Evolutionary conservation across 1,140 invertebrate species (phyloP).

Genomic region (Medauroidea extradentata): DNA sequence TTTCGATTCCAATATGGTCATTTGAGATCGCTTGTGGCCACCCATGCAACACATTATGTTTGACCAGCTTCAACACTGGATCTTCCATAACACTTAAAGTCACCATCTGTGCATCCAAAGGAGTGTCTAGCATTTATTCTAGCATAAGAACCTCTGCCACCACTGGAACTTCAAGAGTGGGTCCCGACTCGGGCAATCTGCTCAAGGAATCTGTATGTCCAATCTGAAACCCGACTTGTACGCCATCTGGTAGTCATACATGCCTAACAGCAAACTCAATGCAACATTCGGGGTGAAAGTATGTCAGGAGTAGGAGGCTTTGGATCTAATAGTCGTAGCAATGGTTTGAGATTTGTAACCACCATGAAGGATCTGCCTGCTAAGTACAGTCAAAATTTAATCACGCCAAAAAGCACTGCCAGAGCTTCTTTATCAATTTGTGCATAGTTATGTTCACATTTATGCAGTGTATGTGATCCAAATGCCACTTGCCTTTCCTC

Average conservation of each 20-base stretch:
- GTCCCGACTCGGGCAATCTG: background rate
- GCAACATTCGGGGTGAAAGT: too few species aligned
- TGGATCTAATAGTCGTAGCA: too few species aligned
- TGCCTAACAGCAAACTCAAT: background rate
- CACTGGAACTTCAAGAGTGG: background rate
- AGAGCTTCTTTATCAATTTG: constrained; percentile 7
- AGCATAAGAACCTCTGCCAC: background rate
- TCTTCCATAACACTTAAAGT: too few species aligned
- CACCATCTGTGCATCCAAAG: too few species aligned
- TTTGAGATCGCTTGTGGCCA: too few species aligned
- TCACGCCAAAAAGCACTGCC: too few species aligned
- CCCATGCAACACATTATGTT: too few species aligned
- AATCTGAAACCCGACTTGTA: background rate
- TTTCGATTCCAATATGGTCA: too few species aligned
- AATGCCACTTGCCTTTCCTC: too few species aligned
- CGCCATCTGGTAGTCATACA: background rate
- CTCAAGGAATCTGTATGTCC: background rate
- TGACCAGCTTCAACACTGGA: too few species aligned
- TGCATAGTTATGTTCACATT: background rate
- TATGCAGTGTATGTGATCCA: constrained; percentile 29
- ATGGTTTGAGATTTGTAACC: too few species aligned
- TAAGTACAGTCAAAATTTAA: constrained; percentile 24
- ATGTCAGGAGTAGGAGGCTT: too few species aligned
- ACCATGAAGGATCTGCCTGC: constrained; percentile 33
- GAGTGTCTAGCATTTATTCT: background rate